Conservation (phyloP, 1,140 invertebrate genomes). For the Leptonema lineaticorne region DNA sequence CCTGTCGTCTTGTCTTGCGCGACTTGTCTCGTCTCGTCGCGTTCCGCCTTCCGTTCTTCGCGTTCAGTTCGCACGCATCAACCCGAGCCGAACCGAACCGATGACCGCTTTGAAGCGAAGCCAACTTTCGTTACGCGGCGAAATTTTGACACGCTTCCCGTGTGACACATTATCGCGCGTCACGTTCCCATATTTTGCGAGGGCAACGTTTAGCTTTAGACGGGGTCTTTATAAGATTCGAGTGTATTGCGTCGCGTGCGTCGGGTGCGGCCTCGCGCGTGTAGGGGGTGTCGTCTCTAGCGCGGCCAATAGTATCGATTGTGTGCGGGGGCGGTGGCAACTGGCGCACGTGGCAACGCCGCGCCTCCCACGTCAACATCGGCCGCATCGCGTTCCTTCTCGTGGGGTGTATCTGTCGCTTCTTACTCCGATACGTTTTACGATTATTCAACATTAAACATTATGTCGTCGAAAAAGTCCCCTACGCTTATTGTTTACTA, state of each 20-base stretch:
- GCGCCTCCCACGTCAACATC: not conserved
- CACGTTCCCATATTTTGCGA: not conserved
- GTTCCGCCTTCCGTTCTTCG: too few relatives aligned
- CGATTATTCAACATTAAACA: too few relatives aligned
- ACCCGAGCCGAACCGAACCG: not conserved
- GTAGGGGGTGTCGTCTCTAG: not conserved
- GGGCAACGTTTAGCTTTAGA: not conserved
- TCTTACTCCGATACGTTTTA: too few relatives aligned
- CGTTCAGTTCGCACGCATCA: not conserved
- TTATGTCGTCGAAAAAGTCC: too few relatives aligned
- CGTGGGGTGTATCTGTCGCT: too few relatives aligned
- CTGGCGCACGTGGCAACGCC: constrained; percentile 15
- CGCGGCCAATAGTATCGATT: constrained; percentile 18
- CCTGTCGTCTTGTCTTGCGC: not conserved
- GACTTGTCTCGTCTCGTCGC: not conserved
- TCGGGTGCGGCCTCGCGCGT: not conserved
- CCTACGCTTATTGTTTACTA: too few relatives aligned
- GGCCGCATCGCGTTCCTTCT: not conserved
- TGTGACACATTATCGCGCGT: not conserved
- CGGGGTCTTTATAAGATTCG: not conserved
- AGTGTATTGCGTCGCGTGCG: not conserved
- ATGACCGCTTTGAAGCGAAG: not conserved
- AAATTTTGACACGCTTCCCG: not conserved
- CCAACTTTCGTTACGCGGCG: not conserved
- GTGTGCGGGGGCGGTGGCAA: not conserved